A percentile compares a stretch with the other conserved stretches of the same genome.
Conservation (phyloP, 2,113 vertebrate genomes). For the Sinocyclocheilus anophthalmus region DNA sequence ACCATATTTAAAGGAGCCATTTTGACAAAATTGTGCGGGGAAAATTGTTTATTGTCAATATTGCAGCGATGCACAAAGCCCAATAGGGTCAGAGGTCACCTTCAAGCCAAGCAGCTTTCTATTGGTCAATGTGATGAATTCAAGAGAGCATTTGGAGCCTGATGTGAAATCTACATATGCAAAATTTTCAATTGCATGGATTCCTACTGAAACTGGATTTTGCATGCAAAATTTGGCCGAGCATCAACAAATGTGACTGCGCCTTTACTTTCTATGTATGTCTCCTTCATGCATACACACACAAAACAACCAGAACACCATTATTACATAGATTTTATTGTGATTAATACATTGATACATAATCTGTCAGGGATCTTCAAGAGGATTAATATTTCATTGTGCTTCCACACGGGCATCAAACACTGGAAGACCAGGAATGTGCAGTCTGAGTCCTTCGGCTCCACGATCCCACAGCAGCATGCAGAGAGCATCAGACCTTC, state of each 20-base stretch:
- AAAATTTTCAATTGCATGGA: not conserved
- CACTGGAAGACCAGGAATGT: slow-evolving; percentile 39
- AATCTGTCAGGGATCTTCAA: not conserved
- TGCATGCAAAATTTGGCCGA: too few relatives aligned
- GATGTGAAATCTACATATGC: not conserved
- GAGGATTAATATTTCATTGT: slow-evolving; percentile 1
- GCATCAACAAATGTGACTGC: too few relatives aligned
- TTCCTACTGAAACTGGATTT: not conserved
- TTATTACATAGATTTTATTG: slow-evolving; percentile 35
- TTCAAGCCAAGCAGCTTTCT: not conserved
- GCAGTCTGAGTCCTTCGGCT: not conserved
- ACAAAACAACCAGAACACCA: not conserved
- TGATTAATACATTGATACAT: slow-evolving; percentile 40
- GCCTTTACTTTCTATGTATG: too few relatives aligned
- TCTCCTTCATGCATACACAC: not conserved
- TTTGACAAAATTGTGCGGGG: too few relatives aligned
- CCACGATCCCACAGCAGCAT: not conserved
- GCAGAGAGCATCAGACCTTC: slow-evolving; percentile 23
- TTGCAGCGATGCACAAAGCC: not conserved
- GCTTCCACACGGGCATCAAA: slow-evolving; percentile 23
- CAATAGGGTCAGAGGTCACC: not conserved
- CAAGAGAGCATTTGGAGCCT: not conserved
- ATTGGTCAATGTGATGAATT: too few relatives aligned
- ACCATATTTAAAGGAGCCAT: too few relatives aligned
- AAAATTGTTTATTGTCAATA: not conserved